These are phyloP conservation scores for Matsumurasca onukii DNA, from an alignment of 1,140 invertebrate species.

Conservation along the genomic window DNA sequence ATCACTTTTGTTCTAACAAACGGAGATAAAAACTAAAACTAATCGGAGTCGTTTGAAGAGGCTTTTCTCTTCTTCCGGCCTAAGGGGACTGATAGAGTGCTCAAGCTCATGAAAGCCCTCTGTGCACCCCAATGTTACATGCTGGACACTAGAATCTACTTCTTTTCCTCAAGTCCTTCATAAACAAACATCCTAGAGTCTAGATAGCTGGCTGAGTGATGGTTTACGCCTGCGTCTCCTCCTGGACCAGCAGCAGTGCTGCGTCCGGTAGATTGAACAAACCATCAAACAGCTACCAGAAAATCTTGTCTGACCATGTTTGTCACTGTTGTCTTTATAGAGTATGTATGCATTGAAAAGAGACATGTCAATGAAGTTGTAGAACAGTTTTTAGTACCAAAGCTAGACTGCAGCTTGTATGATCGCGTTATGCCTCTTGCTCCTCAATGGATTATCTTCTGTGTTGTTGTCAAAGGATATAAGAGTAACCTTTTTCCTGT, in stretches of 20 bases:
- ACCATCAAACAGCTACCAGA: background rate
- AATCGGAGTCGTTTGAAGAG: background rate
- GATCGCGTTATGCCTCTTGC: conserved; percentile 5
- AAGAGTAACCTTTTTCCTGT: background rate
- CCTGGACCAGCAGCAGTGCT: background rate
- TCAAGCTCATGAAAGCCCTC: background rate
- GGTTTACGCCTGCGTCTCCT: background rate
- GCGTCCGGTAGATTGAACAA: too few species aligned
- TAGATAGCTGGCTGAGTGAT: background rate
- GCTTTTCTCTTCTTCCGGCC: background rate
- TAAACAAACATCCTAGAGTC: background rate
- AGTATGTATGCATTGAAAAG: conserved; percentile 3
- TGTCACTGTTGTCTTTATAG: conserved; percentile 2
- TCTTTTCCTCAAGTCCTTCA: too few species aligned
- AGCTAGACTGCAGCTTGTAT: background rate
- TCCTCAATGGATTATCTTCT: conserved; percentile 4
- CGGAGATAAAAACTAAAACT: background rate
- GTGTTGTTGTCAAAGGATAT: background rate
- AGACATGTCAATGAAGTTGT: background rate
- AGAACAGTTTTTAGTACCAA: conserved; percentile 9
- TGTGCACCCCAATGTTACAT: background rate
- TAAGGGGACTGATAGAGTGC: background rate
- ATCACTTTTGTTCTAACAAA: background rate
- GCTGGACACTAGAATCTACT: background rate
- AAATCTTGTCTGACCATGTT: background rate